Percentiles rank a stretch among this genome's conserved stretches.
These are phyloP conservation scores for Callionymus lyra DNA, from an alignment of 2,113 vertebrate species.

Conservation along the genomic window DNA sequence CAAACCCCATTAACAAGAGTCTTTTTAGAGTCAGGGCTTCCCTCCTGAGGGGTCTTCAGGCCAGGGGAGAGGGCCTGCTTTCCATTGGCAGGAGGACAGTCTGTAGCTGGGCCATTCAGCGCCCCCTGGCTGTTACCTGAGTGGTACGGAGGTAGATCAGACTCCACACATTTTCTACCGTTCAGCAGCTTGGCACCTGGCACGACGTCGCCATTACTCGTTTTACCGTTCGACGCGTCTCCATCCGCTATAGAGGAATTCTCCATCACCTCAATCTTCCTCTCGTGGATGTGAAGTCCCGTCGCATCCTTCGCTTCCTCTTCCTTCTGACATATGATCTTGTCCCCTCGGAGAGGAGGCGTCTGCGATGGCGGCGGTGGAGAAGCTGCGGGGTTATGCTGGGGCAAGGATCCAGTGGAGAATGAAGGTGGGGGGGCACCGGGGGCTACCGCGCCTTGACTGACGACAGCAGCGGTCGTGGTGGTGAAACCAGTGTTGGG, in stretches of 20 bases:
- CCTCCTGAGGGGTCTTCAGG: slow-evolving; percentile 60
- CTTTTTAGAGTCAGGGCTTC: slow-evolving; percentile 83
- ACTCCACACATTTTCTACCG: slow-evolving; percentile 91
- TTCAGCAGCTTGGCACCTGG: slow-evolving; percentile 90
- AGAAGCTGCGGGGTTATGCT: slow-evolving; percentile 56
- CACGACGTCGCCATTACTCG: slow-evolving; percentile 87
- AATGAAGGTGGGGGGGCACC: slow-evolving; percentile 71
- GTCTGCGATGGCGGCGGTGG: slow-evolving; percentile 65
- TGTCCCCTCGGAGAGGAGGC: slow-evolving; percentile 92
- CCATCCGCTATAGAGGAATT: slow-evolving; percentile 85
- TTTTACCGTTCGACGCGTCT: slow-evolving; percentile 68
- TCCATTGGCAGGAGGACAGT: slow-evolving; percentile 77
- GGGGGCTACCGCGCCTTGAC: slow-evolving; percentile 79
- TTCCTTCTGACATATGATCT: slow-evolving; percentile 99
- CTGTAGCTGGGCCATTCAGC: slow-evolving; percentile 82
- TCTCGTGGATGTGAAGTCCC: slow-evolving; percentile 93
- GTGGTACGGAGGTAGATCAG: slow-evolving; percentile 98
- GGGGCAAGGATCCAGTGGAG: slow-evolving; percentile 65
- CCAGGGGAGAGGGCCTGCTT: slow-evolving; percentile 79
- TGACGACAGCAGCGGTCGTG: slow-evolving; percentile 78
- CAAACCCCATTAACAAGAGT: slow-evolving; percentile 93
- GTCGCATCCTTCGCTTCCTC: slow-evolving; percentile 98
- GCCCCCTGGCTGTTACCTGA: slow-evolving; percentile 97
- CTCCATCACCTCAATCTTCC: slow-evolving; percentile 98
- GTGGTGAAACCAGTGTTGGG: slow-evolving; percentile 90